Conservation (phyloP, 2,888 invertebrate genomes). For the Fragum fragum region DNA sequence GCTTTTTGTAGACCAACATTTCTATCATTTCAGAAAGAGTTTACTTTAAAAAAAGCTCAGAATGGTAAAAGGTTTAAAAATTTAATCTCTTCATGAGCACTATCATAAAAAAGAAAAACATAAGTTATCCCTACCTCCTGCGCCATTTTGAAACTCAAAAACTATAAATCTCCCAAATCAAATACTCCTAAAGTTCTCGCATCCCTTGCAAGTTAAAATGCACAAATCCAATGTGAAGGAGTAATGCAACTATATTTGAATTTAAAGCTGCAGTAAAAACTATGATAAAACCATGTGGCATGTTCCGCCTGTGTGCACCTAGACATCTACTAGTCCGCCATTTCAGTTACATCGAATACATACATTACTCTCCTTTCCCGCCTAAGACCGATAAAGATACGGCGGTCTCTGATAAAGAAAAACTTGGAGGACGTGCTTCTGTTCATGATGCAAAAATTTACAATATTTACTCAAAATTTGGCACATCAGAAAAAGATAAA, state of each 20-base stretch:
- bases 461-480: too few species aligned
- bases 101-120: neutral
- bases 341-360: slow-evolving; percentile 23
- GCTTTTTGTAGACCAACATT: neutral
- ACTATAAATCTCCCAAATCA: neutral
- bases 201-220: neutral
- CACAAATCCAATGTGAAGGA: neutral
- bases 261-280: neutral
- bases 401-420: neutral
- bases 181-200: neutral
- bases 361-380: slow-evolving; percentile 13
- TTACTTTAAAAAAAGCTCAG: neutral
- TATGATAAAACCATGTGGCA: neutral
- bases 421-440: too few species aligned
- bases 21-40: neutral
- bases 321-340: slow-evolving; percentile 33
- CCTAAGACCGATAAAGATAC: neutral
- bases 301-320: slow-evolving; percentile 35
- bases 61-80: neutral
- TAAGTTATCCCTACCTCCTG: neutral
- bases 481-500: too few species aligned
- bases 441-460: too few species aligned
- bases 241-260: neutral
- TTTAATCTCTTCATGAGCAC: neutral
- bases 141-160: neutral